Conservation (phyloP, 2,113 vertebrate genomes). For the Serinus canaria region DNA sequence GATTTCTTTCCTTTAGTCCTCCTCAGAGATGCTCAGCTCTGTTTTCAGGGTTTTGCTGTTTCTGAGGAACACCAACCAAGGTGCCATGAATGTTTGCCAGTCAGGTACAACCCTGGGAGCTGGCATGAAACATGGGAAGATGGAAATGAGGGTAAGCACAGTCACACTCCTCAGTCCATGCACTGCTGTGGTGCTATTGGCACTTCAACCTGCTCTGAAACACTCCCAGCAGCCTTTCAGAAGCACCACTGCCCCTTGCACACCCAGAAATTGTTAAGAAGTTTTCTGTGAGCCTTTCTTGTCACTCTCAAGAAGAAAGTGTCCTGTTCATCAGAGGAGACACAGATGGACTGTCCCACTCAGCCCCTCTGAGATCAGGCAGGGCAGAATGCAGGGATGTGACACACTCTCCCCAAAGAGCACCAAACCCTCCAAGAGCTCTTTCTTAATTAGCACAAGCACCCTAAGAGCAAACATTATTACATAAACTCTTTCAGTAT, state of each 20-base stretch:
- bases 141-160: not conserved
- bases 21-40: not conserved
- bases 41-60: not conserved
- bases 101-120: not conserved
- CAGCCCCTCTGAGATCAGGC: not conserved
- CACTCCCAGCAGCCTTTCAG: not conserved
- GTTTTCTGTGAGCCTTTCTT: too few relatives aligned
- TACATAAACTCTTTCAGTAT: not conserved
- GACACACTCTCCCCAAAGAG: not conserved
- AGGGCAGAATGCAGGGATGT: not conserved
- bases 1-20: not conserved
- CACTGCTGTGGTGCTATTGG: not conserved
- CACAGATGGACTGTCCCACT: not conserved
- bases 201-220: not conserved
- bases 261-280: not conserved
- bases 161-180: too few relatives aligned
- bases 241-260: not conserved
- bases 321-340: not conserved
- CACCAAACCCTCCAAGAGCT: not conserved
- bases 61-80: not conserved
- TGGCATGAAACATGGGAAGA: not conserved
- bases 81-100: not conserved
- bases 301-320: too few relatives aligned
- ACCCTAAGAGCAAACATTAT: not conserved
- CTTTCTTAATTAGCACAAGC: not conserved